Evolutionary conservation across 1,140 invertebrate genomes (phyloP), one percentile per base, ranked within the genome.

Genomic region (Drosophila ogumai): DNA sequence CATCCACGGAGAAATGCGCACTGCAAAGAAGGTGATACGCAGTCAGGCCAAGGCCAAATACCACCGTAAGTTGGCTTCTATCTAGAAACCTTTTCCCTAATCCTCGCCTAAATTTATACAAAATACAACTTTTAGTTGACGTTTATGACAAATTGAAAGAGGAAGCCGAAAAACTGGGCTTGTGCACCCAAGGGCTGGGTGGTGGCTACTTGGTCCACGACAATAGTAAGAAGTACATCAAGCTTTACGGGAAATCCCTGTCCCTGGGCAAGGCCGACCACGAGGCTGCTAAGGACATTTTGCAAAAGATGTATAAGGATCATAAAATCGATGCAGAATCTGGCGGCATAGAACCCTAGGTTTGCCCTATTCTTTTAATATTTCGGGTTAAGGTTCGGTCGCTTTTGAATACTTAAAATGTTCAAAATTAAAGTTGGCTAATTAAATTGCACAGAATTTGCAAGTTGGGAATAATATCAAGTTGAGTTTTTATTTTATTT

Each of bases 111-210:
- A 13, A 13, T 17, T 3, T 3, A 15, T 28, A 47, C 3, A 10
- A 38, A 6, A 32, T 34, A 5, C 1, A 10, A 3, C 15, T 31
- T 19, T 38, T 25, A 84, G 82, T 82, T 22, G 75, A 82, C n/a
- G 43, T 87, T 4, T 86, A 85, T 34, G 82, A 85, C 40, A 25
- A 52, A 3, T 15, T 85, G 6, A 58, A 61, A 12, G 54, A 56
- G 38, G 82, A 86, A 25, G 78, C 75, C 8, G 41, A 58, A 13
- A 0, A 9, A 0, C 1, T 22, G 17, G 60, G 76, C 34, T 44
- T 86, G 19, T 86, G 82, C 58, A 79, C 74, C 8, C 78, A 86
- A 47, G 80, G 82, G 13, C 28, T 75, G 10, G 82, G 82, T 3
- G 82, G 82, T 12, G 82, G 82, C 3, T 69, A 52, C 38, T 32